Percentiles rank a stretch among this genome's conserved stretches.
phyloP scores from a whole-genome alignment of 1,140 invertebrate genomes.

The Hyposmocoma kahamanoa region DNA sequence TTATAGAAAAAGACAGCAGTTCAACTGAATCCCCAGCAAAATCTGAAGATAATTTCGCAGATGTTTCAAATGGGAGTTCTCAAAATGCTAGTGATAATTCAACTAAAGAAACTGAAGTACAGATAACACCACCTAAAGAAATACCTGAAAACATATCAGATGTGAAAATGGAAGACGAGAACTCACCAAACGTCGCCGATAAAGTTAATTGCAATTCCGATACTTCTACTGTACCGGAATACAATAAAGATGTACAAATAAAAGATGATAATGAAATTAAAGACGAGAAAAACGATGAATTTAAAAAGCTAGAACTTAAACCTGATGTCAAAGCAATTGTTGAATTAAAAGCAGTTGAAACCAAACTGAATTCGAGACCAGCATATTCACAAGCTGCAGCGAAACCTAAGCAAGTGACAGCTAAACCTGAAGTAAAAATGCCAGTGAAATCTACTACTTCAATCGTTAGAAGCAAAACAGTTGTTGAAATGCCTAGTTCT shows the following conservation, averaged over 20 bases:
- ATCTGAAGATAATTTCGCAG: constrained; percentile 60
- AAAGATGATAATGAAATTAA: constrained; percentile 11
- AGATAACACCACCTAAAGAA: not conserved
- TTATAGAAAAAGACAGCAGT: constrained; percentile 21
- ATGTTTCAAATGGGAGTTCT: constrained; percentile 54
- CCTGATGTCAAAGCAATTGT: not conserved
- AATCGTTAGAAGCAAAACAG: constrained; percentile 73
- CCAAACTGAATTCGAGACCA: constrained; percentile 39
- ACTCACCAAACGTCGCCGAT: constrained; percentile 4
- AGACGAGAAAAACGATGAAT: constrained; percentile 39
- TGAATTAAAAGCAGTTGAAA: constrained; percentile 30
- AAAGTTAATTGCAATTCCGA: too few species aligned
- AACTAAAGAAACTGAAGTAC: not conserved
- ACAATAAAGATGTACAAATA: not conserved
- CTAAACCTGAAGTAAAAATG: constrained; percentile 47
- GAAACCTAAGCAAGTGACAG: constrained; percentile 62
- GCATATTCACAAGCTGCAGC: constrained; percentile 70
- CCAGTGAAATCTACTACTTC: constrained; percentile 27
- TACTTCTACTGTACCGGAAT: too few species aligned
- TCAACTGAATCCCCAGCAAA: constrained; percentile 43
- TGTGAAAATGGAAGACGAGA: constrained; percentile 6
- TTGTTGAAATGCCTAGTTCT: constrained; percentile 67
- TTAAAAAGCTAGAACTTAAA: constrained; percentile 20
- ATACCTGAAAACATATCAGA: constrained; percentile 1
- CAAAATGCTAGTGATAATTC: constrained; percentile 38